These are phyloP conservation scores for Catharus bicknelli DNA, from an alignment of 2,113 vertebrate genomes.

Conservation along the genomic window DNA sequence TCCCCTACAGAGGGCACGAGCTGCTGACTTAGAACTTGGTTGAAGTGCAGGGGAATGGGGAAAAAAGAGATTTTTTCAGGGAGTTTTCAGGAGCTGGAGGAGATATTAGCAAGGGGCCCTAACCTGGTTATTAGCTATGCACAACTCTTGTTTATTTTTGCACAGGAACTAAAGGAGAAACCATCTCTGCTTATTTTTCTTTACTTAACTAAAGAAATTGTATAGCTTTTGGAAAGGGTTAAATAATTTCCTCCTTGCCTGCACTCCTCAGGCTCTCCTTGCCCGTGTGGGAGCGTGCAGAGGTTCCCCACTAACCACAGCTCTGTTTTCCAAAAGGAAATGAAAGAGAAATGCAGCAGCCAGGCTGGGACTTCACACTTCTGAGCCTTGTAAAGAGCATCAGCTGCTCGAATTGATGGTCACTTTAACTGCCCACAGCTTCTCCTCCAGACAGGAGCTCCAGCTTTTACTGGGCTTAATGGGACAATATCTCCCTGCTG, in stretches of 20 bases:
- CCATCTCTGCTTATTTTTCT: slow-evolving; percentile 60
- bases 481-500: slow-evolving; percentile 69
- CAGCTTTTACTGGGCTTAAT: slow-evolving; percentile 72
- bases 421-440: slow-evolving; percentile 69
- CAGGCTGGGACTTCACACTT: slow-evolving; percentile 78
- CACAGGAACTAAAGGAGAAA: slow-evolving; percentile 62
- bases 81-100: background rate
- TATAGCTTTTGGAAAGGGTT: slow-evolving; percentile 73
- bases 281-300: background rate
- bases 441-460: slow-evolving; percentile 73
- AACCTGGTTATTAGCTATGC: slow-evolving; percentile 37
- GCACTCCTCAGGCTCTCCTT: slow-evolving; percentile 29
- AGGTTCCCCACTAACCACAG: slow-evolving; percentile 69
- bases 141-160: slow-evolving; percentile 51
- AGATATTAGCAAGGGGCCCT: slow-evolving; percentile 39
- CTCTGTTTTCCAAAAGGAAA: slow-evolving; percentile 78
- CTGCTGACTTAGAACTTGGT: slow-evolving; percentile 5
- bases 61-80: background rate
- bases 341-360: slow-evolving; percentile 80
- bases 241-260: slow-evolving; percentile 78
- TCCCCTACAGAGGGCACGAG: background rate
- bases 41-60: background rate
- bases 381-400: slow-evolving; percentile 66
- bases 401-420: slow-evolving; percentile 72
- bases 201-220: slow-evolving; percentile 58